phyloP scores from a whole-genome alignment of 1,140 invertebrate species.

The Nylanderia fulva region DNA sequence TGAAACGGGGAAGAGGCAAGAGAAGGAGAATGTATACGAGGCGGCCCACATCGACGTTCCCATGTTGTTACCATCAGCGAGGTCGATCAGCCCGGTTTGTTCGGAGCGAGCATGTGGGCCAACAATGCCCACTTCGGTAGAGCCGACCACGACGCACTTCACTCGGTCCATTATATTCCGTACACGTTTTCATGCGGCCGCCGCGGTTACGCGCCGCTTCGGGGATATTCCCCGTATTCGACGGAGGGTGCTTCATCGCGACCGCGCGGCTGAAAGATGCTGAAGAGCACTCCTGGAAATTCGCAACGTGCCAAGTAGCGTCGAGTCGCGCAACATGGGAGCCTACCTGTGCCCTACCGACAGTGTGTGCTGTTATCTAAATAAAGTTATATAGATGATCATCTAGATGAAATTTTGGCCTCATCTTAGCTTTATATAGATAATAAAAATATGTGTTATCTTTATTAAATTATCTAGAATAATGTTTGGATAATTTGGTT shows the following conservation, averaged over 20 bases:
- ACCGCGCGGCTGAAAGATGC: constrained; percentile 74
- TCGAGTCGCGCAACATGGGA: constrained; percentile 66
- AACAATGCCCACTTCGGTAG: constrained; percentile 83
- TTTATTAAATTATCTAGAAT: too few relatives aligned
- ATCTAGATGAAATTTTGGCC: too few relatives aligned
- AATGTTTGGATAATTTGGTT: too few relatives aligned
- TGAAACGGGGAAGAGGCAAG: constrained; percentile 26
- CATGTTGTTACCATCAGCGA: constrained; percentile 75
- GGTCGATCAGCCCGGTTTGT: constrained; percentile 81
- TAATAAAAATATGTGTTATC: too few relatives aligned
- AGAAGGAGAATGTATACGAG: constrained; percentile 40
- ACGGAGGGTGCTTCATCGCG: constrained; percentile 76
- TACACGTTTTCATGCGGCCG: constrained; percentile 76
- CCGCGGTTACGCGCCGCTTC: constrained; percentile 51
- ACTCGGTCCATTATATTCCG: constrained; percentile 81
- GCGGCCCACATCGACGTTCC: constrained; percentile 67
- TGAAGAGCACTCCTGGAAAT: constrained; percentile 77
- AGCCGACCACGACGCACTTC: constrained; percentile 81
- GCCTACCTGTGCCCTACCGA: constrained; percentile 70
- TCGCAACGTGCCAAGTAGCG: constrained; percentile 77
- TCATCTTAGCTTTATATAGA: too few relatives aligned
- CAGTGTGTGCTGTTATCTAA: too few relatives aligned
- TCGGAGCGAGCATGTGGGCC: constrained; percentile 84
- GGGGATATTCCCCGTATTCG: constrained; percentile 66
- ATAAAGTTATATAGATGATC: too few relatives aligned